Percentiles rank a stretch among this genome's conserved stretches.
phyloP scores from a whole-genome alignment of 2,113 vertebrate species.

The Pungitius pungitius region DNA sequence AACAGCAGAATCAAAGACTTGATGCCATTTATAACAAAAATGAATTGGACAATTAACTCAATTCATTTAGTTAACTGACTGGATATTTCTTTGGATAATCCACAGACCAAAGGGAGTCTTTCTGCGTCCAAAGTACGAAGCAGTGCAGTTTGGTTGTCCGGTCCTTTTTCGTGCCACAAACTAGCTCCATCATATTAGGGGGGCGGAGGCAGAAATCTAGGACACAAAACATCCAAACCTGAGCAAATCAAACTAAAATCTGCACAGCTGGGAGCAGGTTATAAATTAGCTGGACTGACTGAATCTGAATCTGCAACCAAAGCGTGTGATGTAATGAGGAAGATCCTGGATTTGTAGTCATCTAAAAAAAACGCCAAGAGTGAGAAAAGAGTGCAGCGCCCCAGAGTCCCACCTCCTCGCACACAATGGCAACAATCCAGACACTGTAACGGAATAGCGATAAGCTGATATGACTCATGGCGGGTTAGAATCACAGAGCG shows the following conservation, averaged over 20 bases:
- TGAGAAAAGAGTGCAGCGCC: slow-evolving; percentile 8
- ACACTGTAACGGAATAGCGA: slow-evolving; percentile 33
- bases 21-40: not conserved
- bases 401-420: not conserved
- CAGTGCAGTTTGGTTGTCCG: not conserved
- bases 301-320: not conserved
- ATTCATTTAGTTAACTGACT: not conserved
- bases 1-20: not conserved
- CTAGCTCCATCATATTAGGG: not conserved
- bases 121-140: not conserved
- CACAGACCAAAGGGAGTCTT: not conserved
- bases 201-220: not conserved
- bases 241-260: not conserved
- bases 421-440: slow-evolving; percentile 26
- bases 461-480: slow-evolving; percentile 49
- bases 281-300: not conserved
- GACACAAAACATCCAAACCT: not conserved
- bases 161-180: not conserved
- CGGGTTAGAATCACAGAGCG: slow-evolving; percentile 40
- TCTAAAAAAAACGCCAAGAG: no score
- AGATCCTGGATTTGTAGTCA: no score
- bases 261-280: not conserved
- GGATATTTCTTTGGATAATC: not conserved
- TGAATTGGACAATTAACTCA: not conserved
- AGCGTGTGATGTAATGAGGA: no score